Base-by-base conservation (phyloP, 2,797 vertebrate genomes). In the Enteromius paludinosus region DNA sequence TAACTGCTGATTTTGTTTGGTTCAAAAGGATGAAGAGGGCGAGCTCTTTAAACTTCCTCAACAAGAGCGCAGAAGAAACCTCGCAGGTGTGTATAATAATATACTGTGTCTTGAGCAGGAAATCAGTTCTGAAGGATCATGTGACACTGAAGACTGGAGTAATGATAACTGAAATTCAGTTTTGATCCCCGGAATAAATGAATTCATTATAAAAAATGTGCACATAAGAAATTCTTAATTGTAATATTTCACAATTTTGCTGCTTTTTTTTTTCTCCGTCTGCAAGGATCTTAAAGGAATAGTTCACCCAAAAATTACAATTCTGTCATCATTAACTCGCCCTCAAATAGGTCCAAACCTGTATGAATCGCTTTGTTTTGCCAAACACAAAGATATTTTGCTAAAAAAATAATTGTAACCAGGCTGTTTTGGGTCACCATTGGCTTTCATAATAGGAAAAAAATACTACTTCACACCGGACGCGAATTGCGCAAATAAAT, bases 1-100 rank as follows among this genome's bases (percentile, higher is more conserved):
- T 62, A 45, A 47, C 18, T 23, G 28, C 11, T 69, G 25, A 0
- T 9, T 33, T 14, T 56, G 3, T 61, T 33, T 45, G 14, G 3
- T 61, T 73, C 35, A 15, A 62, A 91, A 97, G 96, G 86, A 95
- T 97, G 95, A 97, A 97, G 89, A 94, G 96, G 79, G 96, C 96
- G 11, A 96, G 96, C 82, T 97, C 96, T 81, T 95, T 97, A 87
- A 97, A 97, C 91, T 97, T 97, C 92, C 95, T 97, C 69, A 96
- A 97, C 91, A 97, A 97, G 90, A 96, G 94, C 23, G 78, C 87
- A 0, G 96, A 97, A 82, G 96, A 97, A 83, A 87, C 93, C 11
- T 89, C 92, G 80, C 95, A 96, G 96, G 96, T 97, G 71, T 28
- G 72, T 71, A 17, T 18, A 11, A 45, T 17, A 43, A 69, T 25